A percentile compares a stretch with the other conserved stretches of the same genome.
Evolutionary conservation across 2,888 invertebrate genomes (phyloP).

Genomic region (Xanthorhoe designata): DNA sequence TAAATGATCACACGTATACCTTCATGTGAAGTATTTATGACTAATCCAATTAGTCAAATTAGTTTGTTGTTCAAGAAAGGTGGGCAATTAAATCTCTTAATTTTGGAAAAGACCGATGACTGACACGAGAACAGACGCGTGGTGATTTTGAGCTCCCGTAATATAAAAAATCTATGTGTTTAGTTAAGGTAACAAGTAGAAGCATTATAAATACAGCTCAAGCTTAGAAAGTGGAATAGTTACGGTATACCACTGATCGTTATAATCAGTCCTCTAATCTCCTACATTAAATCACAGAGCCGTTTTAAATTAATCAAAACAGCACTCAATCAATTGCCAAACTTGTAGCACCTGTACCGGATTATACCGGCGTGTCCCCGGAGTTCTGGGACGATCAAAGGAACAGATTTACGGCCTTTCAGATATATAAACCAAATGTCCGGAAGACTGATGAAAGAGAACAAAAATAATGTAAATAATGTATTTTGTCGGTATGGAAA

Average conservation of each 20-base stretch:
- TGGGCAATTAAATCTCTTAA: background rate
- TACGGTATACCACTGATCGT: background rate
- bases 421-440: slow-evolving; percentile 69
- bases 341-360: slow-evolving; percentile 51
- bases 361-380: slow-evolving; percentile 44
- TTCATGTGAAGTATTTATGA: background rate
- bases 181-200: no score
- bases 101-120: no score
- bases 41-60: background rate
- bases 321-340: slow-evolving; percentile 49
- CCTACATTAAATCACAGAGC: background rate
- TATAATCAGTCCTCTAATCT: background rate
- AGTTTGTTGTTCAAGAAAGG: background rate
- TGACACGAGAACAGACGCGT: no score
- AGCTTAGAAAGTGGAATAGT: no score
- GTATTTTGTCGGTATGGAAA: slow-evolving; percentile 11
- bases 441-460: slow-evolving; percentile 65
- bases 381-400: slow-evolving; percentile 57
- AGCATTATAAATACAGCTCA: no score
- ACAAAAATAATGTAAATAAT: slow-evolving; percentile 38
- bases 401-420: slow-evolving; percentile 63
- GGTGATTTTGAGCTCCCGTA: no score
- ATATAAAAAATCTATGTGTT: no score
- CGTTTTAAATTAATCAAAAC: slow-evolving; percentile 25
- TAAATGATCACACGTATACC: background rate